phyloP scores from a whole-genome alignment of 2,113 vertebrate species.

The Mus spicilegus region DNA sequence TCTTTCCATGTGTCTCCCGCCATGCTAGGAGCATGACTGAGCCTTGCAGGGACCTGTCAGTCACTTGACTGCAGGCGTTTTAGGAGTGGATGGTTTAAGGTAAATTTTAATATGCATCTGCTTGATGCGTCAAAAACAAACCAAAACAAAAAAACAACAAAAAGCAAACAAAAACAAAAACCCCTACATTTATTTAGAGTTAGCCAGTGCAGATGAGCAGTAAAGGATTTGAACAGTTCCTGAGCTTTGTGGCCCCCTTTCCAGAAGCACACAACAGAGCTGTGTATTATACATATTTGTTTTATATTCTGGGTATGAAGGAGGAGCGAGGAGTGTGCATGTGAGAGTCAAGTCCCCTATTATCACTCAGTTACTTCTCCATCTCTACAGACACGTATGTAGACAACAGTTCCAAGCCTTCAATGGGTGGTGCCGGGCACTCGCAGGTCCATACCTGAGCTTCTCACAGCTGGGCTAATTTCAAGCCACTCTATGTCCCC shows the following conservation, averaged over 20 bases:
- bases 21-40: neutral
- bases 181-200: neutral
- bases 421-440: neutral
- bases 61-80: neutral
- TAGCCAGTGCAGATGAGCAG: neutral
- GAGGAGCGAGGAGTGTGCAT: neutral
- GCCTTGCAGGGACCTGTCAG: neutral
- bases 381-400: neutral
- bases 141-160: neutral
- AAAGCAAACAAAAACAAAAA: neutral
- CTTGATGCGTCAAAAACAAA: neutral
- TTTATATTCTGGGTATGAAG: neutral
- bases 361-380: neutral
- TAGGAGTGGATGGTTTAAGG: constrained; percentile 13
- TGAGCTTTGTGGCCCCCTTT: neutral
- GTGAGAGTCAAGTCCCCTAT: no score
- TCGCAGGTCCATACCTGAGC: neutral
- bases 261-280: neutral
- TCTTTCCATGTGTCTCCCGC: neutral
- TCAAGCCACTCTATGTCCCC: neutral
- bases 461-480: neutral
- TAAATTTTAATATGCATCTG: constrained; percentile 40
- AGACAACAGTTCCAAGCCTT: neutral
- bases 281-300: neutral
- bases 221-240: neutral